phyloP scores from a whole-genome alignment of 2,888 invertebrate genomes.

The Polydrusus tereticollis region DNA sequence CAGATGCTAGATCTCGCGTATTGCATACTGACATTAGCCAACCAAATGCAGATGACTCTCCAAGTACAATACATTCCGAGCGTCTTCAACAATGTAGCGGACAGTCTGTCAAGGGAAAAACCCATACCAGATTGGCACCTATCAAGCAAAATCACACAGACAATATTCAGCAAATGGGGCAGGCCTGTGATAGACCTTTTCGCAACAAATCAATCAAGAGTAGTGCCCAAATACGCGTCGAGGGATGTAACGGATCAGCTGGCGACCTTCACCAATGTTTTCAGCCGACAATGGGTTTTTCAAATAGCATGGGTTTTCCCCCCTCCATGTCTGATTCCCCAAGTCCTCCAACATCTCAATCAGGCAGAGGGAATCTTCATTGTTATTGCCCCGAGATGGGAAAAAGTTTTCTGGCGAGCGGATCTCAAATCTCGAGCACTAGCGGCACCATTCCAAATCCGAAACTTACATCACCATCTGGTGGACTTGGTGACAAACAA shows the following conservation, averaged over 20 bases:
- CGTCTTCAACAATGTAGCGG: slow-evolving; percentile 1
- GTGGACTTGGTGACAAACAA: no score
- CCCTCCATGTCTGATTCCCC: no score
- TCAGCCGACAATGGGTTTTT: no score
- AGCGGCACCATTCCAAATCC: no score
- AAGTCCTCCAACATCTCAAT: no score
- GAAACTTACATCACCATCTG: no score
- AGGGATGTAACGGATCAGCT: slow-evolving; percentile 31
- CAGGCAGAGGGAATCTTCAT: no score
- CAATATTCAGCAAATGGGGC: slow-evolving; percentile 48
- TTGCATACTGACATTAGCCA: not conserved
- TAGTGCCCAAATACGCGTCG: slow-evolving; percentile 45
- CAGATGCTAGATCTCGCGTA: not conserved
- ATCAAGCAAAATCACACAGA: slow-evolving; percentile 15
- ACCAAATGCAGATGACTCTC: not conserved
- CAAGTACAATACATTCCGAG: not conserved
- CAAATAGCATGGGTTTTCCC: no score
- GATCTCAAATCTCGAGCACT: no score
- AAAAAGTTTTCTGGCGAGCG: no score
- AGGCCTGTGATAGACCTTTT: slow-evolving; percentile 49
- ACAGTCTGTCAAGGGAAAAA: slow-evolving; percentile 16
- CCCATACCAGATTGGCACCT: slow-evolving; percentile 49
- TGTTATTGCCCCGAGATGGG: no score
- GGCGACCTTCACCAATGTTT: no score
- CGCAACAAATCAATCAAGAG: slow-evolving; percentile 45